Conservation (phyloP, 2,797 vertebrate genomes). For the Pseudomugil gertrudae region DNA sequence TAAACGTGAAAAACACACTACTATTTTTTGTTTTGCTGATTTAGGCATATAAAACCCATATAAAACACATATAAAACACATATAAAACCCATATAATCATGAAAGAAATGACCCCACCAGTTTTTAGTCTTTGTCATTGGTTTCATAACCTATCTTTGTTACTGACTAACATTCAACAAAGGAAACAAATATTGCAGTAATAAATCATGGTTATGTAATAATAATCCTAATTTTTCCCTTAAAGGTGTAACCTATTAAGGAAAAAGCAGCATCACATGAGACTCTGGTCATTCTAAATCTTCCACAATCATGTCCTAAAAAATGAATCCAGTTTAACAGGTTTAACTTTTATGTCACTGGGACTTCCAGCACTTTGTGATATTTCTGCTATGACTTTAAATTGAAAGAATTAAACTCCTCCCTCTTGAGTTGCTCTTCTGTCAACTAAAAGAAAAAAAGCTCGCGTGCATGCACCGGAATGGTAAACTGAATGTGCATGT, state of each 20-base stretch:
- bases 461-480: slow-evolving; percentile 71
- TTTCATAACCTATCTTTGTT: background rate
- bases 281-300: background rate
- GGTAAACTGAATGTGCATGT: slow-evolving; percentile 53
- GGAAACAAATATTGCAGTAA: background rate
- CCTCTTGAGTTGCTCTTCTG: slow-evolving; percentile 72
- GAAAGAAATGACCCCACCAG: too few species aligned
- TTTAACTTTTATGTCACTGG: slow-evolving; percentile 8
- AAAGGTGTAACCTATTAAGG: background rate
- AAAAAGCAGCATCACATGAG: background rate
- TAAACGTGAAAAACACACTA: too few species aligned
- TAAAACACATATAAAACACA: too few species aligned
- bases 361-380: slow-evolving; percentile 33
- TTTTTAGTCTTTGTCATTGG: background rate
- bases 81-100: too few species aligned
- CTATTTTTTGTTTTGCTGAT: too few species aligned
- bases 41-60: too few species aligned
- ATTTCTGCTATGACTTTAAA: slow-evolving; percentile 75
- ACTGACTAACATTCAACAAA: background rate
- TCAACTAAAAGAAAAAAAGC: slow-evolving; percentile 60
- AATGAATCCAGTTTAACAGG: background rate
- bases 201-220: background rate
- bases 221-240: background rate
- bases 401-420: slow-evolving; percentile 74
- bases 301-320: background rate